A percentile compares a stretch with the other conserved stretches of the same genome.
phyloP scores from a whole-genome alignment of 1,140 invertebrate species.

The Drosophila willistoni region DNA sequence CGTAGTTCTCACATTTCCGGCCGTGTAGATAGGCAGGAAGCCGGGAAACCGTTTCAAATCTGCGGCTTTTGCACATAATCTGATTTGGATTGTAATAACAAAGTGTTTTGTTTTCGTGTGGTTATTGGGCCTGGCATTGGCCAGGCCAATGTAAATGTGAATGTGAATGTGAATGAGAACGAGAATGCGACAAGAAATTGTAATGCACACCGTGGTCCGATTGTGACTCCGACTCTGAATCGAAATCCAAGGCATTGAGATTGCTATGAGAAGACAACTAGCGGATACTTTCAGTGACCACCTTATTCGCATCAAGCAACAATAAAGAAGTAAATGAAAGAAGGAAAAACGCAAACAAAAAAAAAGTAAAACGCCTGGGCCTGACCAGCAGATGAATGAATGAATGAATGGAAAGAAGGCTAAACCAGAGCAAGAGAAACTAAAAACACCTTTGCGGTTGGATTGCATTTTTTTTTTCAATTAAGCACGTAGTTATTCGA shows the following conservation, averaged over 20 bases:
- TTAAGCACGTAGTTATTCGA: slow-evolving; percentile 60
- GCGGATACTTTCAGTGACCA: slow-evolving; percentile 36
- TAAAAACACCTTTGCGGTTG: slow-evolving; percentile 60
- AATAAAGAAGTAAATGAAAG: slow-evolving; percentile 15
- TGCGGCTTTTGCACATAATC: slow-evolving; percentile 25
- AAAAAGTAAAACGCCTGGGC: slow-evolving; percentile 4
- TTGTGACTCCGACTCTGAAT: background rate
- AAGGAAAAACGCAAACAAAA: slow-evolving; percentile 15
- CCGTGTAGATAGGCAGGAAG: slow-evolving; percentile 7
- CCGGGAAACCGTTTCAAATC: slow-evolving; percentile 22
- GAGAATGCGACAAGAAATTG: slow-evolving; percentile 23
- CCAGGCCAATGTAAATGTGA: background rate
- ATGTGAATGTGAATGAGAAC: slow-evolving; percentile 14
- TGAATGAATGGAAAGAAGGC: slow-evolving; percentile 14
- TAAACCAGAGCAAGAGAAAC: slow-evolving; percentile 33
- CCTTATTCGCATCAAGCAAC: slow-evolving; percentile 23
- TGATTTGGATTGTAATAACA: slow-evolving; percentile 5
- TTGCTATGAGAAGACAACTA: slow-evolving; percentile 19
- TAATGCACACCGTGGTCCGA: slow-evolving; percentile 44
- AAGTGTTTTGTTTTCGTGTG: slow-evolving; percentile 44
- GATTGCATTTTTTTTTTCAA: slow-evolving; percentile 59
- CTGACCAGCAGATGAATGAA: slow-evolving; percentile 20
- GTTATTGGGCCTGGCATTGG: slow-evolving; percentile 31
- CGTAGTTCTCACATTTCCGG: slow-evolving; percentile 29
- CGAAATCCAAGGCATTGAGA: slow-evolving; percentile 17